Conservation (phyloP, 2,113 vertebrate species). For the Echinops telfairi region DNA sequence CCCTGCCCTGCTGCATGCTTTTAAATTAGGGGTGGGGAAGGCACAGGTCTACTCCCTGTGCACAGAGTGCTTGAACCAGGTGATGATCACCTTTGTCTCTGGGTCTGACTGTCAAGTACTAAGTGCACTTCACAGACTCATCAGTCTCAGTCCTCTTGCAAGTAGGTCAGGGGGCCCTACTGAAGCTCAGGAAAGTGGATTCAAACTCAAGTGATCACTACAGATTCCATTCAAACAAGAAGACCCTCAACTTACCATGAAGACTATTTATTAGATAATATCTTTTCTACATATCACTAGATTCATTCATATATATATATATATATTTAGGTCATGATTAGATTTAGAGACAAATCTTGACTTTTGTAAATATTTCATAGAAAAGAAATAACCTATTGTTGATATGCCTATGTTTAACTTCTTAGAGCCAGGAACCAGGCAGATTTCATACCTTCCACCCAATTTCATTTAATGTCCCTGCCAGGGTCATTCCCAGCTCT, state of each 20-base stretch:
- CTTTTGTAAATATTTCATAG: slow-evolving; percentile 16
- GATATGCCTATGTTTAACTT: background rate
- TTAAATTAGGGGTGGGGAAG: background rate
- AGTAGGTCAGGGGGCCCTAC: background rate
- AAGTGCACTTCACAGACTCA: background rate
- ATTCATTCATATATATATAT: background rate
- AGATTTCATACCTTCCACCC: slow-evolving; percentile 26
- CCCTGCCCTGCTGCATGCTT: background rate
- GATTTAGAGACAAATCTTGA: background rate
- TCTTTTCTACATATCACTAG: background rate
- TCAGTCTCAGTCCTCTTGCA: background rate
- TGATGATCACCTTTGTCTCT: background rate
- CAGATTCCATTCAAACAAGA: background rate
- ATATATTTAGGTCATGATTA: background rate
- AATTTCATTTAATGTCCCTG: slow-evolving; percentile 40
- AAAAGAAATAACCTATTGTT: background rate
- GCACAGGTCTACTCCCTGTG: background rate
- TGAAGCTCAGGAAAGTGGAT: background rate
- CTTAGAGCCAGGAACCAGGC: background rate
- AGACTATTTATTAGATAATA: background rate
- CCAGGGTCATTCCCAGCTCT: background rate
- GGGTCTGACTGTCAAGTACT: background rate
- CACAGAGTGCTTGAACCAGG: background rate
- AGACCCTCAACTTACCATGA: background rate
- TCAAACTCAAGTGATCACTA: background rate